Conservation (phyloP, 92 coral and sea anemone genomes). For the Porites lobata region DNA sequence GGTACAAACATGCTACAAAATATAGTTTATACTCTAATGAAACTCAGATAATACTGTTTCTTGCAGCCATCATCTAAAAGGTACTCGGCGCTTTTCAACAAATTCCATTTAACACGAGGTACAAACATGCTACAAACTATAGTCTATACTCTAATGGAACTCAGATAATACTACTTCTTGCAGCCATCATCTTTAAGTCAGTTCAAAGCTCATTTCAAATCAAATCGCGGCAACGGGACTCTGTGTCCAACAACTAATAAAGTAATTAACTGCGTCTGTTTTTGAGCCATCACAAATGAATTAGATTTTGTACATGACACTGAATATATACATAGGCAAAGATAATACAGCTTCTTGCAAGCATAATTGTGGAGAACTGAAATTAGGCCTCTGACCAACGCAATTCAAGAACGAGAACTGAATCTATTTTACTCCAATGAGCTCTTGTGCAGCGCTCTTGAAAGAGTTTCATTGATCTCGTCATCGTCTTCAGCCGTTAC, state of each 20-base stretch:
- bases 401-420: background rate
- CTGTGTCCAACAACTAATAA: background rate
- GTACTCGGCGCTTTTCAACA: background rate
- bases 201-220: background rate
- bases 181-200: background rate
- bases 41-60: background rate
- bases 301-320: too few species aligned
- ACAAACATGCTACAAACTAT: too few species aligned
- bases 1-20: too few species aligned
- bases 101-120: background rate
- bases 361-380: background rate
- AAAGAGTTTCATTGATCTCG: too few species aligned
- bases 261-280: background rate
- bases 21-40: too few species aligned
- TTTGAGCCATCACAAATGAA: background rate
- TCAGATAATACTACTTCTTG: background rate
- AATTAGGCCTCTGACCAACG: background rate
- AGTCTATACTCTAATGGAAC: background rate
- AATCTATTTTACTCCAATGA: too few species aligned
- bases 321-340: background rate
- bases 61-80: background rate
- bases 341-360: background rate
- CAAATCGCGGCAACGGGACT: background rate
- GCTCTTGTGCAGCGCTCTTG: too few species aligned
- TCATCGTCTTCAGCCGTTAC: too few species aligned